Evolutionary conservation across 2,797 vertebrate genomes (phyloP).

Genomic region (Ceryle rudis): DNA sequence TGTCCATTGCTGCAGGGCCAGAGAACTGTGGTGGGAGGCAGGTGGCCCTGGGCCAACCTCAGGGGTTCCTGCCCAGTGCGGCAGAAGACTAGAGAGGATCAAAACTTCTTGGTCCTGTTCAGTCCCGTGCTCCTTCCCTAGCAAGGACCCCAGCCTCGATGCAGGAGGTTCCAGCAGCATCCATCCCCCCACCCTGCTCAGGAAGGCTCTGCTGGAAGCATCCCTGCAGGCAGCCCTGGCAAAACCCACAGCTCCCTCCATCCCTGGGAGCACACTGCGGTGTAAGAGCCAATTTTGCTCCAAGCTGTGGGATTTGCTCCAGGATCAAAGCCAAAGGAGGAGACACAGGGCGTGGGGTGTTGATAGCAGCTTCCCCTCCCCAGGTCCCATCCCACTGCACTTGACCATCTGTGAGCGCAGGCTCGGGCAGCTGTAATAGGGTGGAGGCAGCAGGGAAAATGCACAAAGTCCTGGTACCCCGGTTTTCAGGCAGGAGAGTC

Average conservation of each 20-base stretch:
- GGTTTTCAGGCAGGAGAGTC: background rate
- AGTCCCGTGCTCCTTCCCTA: background rate
- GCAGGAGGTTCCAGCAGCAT: background rate
- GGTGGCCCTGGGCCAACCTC: background rate
- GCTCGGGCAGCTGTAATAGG: background rate
- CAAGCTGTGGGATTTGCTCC: background rate
- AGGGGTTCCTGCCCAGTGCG: background rate
- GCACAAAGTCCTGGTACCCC: background rate
- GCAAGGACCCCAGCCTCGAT: rapidly evolving
- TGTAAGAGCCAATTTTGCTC: background rate
- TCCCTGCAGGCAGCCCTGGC: background rate
- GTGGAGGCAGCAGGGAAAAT: background rate
- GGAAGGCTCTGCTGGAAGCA: background rate
- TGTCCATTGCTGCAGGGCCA: background rate
- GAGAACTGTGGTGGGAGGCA: background rate
- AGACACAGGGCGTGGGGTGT: background rate
- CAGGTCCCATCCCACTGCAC: rapidly evolving
- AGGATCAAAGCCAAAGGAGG: slow-evolving; percentile 56
- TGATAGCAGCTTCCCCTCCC: background rate
- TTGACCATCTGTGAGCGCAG: background rate
- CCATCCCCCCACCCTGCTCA: rapidly evolving
- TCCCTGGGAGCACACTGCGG: rapidly evolving
- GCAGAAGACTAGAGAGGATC: background rate
- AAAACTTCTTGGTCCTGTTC: background rate
- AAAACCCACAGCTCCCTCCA: background rate